Base-by-base conservation (phyloP, 2,888 invertebrate genomes). In the Apotomis capreana region DNA sequence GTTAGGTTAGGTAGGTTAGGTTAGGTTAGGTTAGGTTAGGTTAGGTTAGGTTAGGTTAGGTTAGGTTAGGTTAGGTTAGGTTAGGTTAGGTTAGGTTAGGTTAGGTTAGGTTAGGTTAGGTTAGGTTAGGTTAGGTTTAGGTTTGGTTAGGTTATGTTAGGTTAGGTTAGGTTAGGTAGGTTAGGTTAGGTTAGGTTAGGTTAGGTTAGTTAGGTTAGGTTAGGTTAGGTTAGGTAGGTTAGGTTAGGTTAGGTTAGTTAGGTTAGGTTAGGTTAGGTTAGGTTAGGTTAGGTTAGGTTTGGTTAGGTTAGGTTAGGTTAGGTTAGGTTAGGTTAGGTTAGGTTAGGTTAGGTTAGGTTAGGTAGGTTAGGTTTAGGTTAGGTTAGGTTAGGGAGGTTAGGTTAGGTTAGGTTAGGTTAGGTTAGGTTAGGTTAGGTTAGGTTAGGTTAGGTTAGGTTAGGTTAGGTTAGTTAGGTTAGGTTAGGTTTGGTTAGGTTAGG, bases 301-400 rank as follows among this genome's bases (percentile, higher is more conserved):
- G 76, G 76, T 77, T 76, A 75, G 76, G 76, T 76, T 77, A 74
- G 76, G 76, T 75, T 76, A 76, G 76, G 76, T 75, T 77, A 76
- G 77, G 77, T 76, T 76, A 75, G 72, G 73, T 74, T 74, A 70
- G 77, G 75, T 77, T 76, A 76, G 76, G 76, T 76, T 76, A 76
- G 76, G 76, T 76, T 76, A 76, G 76, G 76, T 62, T 62, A 76
- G 77, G 74, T 76, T 75, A 75, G 75, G 77, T 75, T 77, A 77
- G 75, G 75, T 76, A 74, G 74, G 73, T 73, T 76, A 75, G 74
- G 74, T 71, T 73, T 74, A 68, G 73, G 68, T 59, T 68, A 62
- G 68, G 68, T 67, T 62, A 73, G 73, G 74, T 74, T n/a, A n/a
- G n/a, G n/a, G n/a, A n/a, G n/a, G n/a, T n/a, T n/a, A n/a, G 73